Conservation (phyloP, 2,797 vertebrate genomes). For the Sebastes itinus region DNA sequence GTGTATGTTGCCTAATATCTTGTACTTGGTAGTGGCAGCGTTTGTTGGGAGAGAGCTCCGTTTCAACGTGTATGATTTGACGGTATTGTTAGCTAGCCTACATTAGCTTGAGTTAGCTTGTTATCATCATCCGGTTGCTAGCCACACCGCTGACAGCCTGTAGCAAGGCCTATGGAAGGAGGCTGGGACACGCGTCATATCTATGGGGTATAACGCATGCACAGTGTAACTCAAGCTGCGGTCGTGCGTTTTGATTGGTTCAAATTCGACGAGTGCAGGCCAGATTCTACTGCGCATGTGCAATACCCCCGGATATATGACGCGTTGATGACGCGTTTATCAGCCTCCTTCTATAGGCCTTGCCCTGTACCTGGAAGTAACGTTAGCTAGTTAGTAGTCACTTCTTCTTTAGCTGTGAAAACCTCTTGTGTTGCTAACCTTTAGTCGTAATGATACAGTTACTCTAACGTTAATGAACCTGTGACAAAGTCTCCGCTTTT, state of each 20-base stretch:
- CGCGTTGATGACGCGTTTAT: no score
- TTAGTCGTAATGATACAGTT: neutral
- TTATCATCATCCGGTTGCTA: slow-evolving; percentile 27
- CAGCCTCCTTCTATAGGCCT: no score
- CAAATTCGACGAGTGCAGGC: no score
- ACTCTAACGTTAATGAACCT: neutral
- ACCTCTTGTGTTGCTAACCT: neutral
- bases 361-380: slow-evolving; percentile 15
- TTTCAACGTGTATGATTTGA: neutral
- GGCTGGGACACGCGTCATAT: no score
- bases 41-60: neutral
- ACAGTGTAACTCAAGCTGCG: no score
- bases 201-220: no score
- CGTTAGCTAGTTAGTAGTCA: neutral
- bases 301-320: no score
- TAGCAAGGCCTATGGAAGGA: no score
- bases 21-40: neutral
- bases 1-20: neutral
- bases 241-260: no score
- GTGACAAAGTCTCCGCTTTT: neutral
- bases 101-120: slow-evolving; percentile 66
- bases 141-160: neutral
- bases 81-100: slow-evolving; percentile 6
- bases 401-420: neutral
- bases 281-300: no score